A percentile compares a stretch with the other conserved stretches of the same genome.
Conservation (phyloP, 2,888 invertebrate genomes). For the Thymelicus lineola region DNA sequence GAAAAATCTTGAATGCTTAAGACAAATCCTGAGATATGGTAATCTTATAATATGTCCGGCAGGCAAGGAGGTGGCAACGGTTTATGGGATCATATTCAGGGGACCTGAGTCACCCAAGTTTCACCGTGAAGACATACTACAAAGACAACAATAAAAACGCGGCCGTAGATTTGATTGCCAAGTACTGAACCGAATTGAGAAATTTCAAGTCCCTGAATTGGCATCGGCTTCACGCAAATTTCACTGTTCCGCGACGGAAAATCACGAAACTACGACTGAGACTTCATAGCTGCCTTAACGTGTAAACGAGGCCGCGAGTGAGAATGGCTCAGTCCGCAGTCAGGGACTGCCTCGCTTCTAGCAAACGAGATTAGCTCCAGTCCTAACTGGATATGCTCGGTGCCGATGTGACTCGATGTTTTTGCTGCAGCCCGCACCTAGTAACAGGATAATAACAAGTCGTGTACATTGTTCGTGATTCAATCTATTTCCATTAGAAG, state of each 20-base stretch:
- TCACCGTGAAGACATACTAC: background rate
- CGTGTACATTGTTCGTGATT: no score
- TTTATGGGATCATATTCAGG: no score
- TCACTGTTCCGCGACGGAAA: background rate
- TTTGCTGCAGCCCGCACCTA: no score
- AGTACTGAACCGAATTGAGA: background rate
- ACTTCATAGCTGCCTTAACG: background rate
- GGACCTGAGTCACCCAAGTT: no score
- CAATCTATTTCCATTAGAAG: no score
- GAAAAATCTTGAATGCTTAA: no score
- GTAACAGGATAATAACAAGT: no score
- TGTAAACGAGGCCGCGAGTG: background rate
- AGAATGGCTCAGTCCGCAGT: background rate
- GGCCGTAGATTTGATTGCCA: no score
- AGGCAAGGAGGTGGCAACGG: no score
- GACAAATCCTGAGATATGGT: no score
- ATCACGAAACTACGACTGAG: background rate
- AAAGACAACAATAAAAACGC: background rate
- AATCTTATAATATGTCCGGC: no score
- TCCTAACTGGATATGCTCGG: constrained; percentile 10
- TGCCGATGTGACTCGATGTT: no score
- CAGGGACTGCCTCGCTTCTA: background rate
- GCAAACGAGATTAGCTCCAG: constrained; percentile 20
- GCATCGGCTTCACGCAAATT: background rate
- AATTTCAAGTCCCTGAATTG: background rate